Base-by-base conservation (phyloP, 2,113 vertebrate species). In the Picathartes gymnocephalus region DNA sequence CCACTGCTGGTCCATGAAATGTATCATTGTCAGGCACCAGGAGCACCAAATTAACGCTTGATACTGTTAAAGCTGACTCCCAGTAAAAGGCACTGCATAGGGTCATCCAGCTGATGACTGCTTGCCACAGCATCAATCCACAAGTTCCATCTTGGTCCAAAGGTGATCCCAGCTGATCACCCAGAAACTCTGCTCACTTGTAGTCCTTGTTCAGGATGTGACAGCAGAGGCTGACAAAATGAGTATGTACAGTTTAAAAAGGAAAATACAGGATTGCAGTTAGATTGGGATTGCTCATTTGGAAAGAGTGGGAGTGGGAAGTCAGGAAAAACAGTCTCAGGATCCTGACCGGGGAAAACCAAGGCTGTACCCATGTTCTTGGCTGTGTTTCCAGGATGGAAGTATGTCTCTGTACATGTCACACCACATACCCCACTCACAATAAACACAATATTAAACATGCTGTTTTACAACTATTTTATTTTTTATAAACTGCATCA, bases 121-220 rank as follows among this genome's bases (percentile, higher is more conserved):
- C 45, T 51, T 73, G 50, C 42, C 9, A 10, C 2, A 12, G 3
- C 13, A 35, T 25, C 88, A 78, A 1, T 45, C 11, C 5, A 7
- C 39, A 65, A 10, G 31, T 42, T 77, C 35, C 1, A 0, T 15
- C 60, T 60, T 33, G 27, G 16, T 60, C 45, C 60, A 21, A 17
- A 30, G 0, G 0, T 27, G 42, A 5, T 21, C 27, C n/a, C 28
- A 21, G 16, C 60, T 85, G 60, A 21, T 53, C 56, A 20, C 8
- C 5, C n/a, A 51, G 33, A 30, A 51, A 72, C 0, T 2, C 24
- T 25, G 44, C 39, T 58, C 0, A 0, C 61, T 31, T 47, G 28
- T 50, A 15, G 28, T 71, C 58, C 27, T 65, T 44, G 30, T 11
- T 64, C 50, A 44, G 65, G 40, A 5, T 56, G 33, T 10, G 20